Base-by-base conservation (phyloP, 1,140 invertebrate species). In the Chymomyza costata region DNA sequence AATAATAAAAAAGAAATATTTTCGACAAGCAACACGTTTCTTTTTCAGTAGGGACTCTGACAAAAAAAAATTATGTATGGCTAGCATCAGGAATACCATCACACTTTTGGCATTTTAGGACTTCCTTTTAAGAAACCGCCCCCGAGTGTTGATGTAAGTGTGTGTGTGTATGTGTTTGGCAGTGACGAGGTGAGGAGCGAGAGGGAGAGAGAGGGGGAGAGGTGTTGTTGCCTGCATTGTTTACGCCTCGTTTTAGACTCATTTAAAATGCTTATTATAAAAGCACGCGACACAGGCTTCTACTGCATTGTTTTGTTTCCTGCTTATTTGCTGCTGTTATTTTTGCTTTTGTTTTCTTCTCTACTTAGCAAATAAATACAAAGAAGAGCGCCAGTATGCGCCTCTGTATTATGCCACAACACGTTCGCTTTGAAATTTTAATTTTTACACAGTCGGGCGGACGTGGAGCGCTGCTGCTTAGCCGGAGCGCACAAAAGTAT, bases 371-470 rank as follows among this genome's bases (percentile, higher is more conserved):
- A 71, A 76, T 65, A 74, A 55, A n/a, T n/a, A n/a, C n/a, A n/a
- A n/a, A n/a, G n/a, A n/a, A n/a, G n/a, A n/a, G n/a, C n/a, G n/a
- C n/a, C n/a, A n/a, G n/a, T n/a, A n/a, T n/a, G n/a, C n/a, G n/a
- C n/a, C n/a, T n/a, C n/a, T n/a, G n/a, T n/a, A 50, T 63, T 63
- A 64, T 64, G 69, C 47, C 40, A 63, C 44, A 62, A 38, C 68
- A 68, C 48, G 65, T 54, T 65, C 35, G 70, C 65, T 70, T 70
- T 71, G 71, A 76, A 76, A 78, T 76, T 78, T 76, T 78, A 76
- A 76, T 76, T 76, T 76, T 64, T 66, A 63, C 71, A 66, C 21
- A 25, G 21, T 25, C 71, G 66, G n/a, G n/a, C n/a, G n/a, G n/a
- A n/a, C n/a, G n/a, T n/a, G n/a, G n/a, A n/a, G n/a, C n/a, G n/a